These are phyloP conservation scores for Pimephales promelas DNA, from an alignment of 2,113 vertebrate genomes.

Conservation along the genomic window DNA sequence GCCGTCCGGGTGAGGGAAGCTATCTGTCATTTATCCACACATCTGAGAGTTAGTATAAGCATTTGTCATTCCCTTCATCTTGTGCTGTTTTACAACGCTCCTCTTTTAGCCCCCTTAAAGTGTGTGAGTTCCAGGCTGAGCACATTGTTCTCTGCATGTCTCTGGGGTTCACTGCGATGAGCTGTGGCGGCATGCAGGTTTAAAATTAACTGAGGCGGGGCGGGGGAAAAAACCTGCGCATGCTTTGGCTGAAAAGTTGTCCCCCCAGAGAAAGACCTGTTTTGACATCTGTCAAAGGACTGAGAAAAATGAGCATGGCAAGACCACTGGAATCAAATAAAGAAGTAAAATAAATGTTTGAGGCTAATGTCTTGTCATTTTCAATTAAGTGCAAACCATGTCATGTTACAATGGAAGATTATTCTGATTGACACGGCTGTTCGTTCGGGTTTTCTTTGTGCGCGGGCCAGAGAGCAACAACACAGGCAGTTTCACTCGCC, in stretches of 20 bases:
- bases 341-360: conserved; percentile 29
- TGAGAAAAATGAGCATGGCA: conserved; percentile 41
- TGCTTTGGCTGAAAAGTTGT: neutral
- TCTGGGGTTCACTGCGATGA: conserved; percentile 42
- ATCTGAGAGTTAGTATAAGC: conserved; percentile 4
- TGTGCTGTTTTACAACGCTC: neutral
- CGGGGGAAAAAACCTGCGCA: neutral
- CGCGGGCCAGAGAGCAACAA: neutral
- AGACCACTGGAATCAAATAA: conserved; percentile 8
- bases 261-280: conserved; percentile 33
- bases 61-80: conserved; percentile 19
- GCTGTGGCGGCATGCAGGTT: conserved; percentile 35
- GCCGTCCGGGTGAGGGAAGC: neutral
- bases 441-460: conserved; percentile 25
- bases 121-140: conserved; percentile 1
- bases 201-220: conserved; percentile 35
- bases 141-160: conserved; percentile 40
- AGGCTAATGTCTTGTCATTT: conserved; percentile 33
- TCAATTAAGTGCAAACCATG: conserved; percentile 31
- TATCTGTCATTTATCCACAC: conserved; percentile 24
- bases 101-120: conserved; percentile 7
- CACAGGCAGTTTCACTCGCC: neutral
- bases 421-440: conserved; percentile 36
- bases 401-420: conserved; percentile 32
- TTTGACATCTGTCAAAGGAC: conserved; percentile 53